Percentiles rank a stretch among this genome's conserved stretches.
phyloP scores from a whole-genome alignment of 2,888 invertebrate species.

The Protonemura montana region DNA sequence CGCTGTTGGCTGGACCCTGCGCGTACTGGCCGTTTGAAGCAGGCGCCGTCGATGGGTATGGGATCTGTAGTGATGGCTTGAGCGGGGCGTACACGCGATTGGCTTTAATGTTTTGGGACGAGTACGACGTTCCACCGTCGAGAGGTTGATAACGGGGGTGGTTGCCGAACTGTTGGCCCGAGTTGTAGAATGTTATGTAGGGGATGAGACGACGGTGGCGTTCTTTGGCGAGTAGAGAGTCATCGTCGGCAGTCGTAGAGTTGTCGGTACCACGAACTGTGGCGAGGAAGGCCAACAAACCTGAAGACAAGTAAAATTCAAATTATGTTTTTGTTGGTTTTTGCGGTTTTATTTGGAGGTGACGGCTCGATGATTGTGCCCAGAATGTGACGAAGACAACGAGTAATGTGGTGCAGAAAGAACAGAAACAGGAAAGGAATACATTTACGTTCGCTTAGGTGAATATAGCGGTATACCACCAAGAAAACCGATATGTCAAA shows the following conservation, averaged over 20 bases:
- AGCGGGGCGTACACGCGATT: neutral
- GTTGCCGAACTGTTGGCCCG: conserved; percentile 53
- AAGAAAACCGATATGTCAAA: too few species aligned
- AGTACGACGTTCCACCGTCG: neutral
- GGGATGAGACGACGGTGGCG: conserved; percentile 81
- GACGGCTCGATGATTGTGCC: too few species aligned
- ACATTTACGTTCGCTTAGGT: too few species aligned
- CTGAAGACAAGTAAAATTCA: neutral
- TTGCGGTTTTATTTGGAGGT: too few species aligned
- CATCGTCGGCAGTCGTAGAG: neutral
- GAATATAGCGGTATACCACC: too few species aligned
- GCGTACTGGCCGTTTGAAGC: neutral
- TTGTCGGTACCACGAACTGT: neutral
- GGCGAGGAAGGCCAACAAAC: neutral
- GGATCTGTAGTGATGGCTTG: conserved; percentile 14
- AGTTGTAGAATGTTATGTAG: conserved; percentile 81
- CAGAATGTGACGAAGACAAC: too few species aligned
- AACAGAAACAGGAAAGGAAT: too few species aligned
- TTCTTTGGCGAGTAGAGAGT: conserved; percentile 57
- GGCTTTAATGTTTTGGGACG: neutral
- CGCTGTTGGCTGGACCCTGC: conserved; percentile 14
- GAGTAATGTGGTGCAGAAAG: too few species aligned
- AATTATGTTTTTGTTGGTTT: too few species aligned
- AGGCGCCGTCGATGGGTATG: conserved; percentile 19
- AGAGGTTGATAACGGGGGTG: conserved; percentile 40